Base-by-base conservation (phyloP, 2,797 vertebrate genomes). In the Acanthurus lineatus region DNA sequence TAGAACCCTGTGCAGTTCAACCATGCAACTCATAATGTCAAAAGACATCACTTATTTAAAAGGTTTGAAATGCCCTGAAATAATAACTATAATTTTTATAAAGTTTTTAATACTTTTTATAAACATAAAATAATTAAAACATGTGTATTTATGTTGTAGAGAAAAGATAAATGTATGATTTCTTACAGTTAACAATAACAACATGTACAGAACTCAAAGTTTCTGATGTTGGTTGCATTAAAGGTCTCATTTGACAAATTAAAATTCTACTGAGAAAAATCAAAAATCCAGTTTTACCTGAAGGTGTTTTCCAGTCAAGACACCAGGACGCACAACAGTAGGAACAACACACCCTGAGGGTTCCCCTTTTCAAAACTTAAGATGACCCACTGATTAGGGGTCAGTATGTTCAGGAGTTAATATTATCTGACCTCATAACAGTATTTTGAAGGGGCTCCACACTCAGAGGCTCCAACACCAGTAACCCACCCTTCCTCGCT, bases 231-330 rank as follows among this genome's bases (percentile, higher is more conserved):
- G 11, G 44, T 32, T 62, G 38, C 22, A 28, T 4, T 52, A 2
- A 52, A 42, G 4, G 2, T 35, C 5, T 10, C 19, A n/a, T 53
- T 22, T 25, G 15, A 25, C 6, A 19, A 44, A 28, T 20, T 25
- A 25, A 16, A 42, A 20, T 64, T 62, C 9, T 12, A 2, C 40
- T 47, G 22, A 28, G 3, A 71, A 52, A 47, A 45, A 47, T 63
- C n/a, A 64, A 60, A 60, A 45, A 57, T 32, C 20, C 32, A 28
- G 35, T 70, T 53, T 69, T 42, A 77, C 68, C 67, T 59, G 6
- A 44, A 22, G n/a, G 12, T 12, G 62, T 62, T 19, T 64, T 51
- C 47, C 38, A n/a, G 19, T 58, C 3, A 2, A n/a, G 19, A 35
- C 58, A 42, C 15, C 15, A 7, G 38, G 11, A 49, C 6, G 0